These are phyloP conservation scores for Phengaris arion DNA, from an alignment of 2,888 invertebrate genomes.

Conservation along the genomic window DNA sequence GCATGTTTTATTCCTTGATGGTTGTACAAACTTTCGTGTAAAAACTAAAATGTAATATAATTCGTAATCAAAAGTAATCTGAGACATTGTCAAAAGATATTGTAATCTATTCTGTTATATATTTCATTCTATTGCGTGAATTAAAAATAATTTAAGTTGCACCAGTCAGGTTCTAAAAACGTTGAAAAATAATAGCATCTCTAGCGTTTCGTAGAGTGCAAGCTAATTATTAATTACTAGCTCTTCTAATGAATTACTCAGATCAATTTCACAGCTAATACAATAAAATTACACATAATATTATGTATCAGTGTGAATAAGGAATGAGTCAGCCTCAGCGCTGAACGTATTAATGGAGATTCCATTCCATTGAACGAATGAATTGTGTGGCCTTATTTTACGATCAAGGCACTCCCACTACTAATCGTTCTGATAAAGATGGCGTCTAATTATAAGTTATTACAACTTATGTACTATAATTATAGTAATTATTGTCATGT, in stretches of 20 bases:
- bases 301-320: not conserved
- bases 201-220: too few relatives aligned
- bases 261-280: not conserved
- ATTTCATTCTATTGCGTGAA: too few relatives aligned
- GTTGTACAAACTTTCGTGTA: too few relatives aligned
- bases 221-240: not conserved
- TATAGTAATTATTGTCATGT: too few relatives aligned
- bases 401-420: not conserved
- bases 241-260: not conserved
- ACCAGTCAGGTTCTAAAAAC: not conserved
- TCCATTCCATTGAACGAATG: conserved; percentile 5
- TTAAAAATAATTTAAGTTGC: too few relatives aligned
- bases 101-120: too few relatives aligned
- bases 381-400: conserved; percentile 5
- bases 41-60: too few relatives aligned
- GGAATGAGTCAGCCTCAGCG: not conserved
- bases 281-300: not conserved
- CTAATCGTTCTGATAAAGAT: not conserved
- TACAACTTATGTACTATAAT: not conserved
- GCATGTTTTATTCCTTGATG: too few relatives aligned
- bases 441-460: conserved; percentile 4
- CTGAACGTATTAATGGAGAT: conserved; percentile 4
- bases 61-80: too few relatives aligned
- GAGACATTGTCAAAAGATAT: too few relatives aligned
- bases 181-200: too few relatives aligned